These are phyloP conservation scores for Heliconius himera DNA, from an alignment of 1,140 invertebrate genomes.

Conservation along the genomic window DNA sequence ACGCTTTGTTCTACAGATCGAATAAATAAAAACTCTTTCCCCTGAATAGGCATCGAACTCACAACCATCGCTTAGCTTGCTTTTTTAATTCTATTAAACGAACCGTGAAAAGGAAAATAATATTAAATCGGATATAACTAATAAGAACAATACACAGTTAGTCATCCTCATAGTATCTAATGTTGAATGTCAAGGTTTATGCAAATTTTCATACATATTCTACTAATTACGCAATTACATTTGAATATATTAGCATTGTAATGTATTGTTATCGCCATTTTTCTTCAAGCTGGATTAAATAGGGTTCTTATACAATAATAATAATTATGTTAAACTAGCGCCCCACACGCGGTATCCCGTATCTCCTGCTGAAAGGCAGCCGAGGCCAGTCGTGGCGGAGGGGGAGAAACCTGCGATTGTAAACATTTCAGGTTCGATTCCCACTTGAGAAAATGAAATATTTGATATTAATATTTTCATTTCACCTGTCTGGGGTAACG, in stretches of 20 bases:
- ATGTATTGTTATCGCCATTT: constrained; percentile 2
- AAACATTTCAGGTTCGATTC: too few species aligned
- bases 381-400: too few species aligned
- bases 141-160: neutral
- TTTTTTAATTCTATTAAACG: neutral
- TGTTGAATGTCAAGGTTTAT: constrained; percentile 37
- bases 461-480: too few species aligned
- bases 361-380: too few species aligned
- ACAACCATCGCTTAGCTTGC: neutral
- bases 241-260: constrained; percentile 31
- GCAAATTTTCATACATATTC: constrained; percentile 17
- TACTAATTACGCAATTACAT: constrained; percentile 38
- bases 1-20: too few species aligned
- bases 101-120: neutral
- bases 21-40: neutral
- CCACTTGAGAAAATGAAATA: too few species aligned
- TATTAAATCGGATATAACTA: neutral
- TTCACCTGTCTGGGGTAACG: too few species aligned
- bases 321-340: neutral
- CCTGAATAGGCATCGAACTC: neutral
- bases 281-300: neutral
- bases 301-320: neutral
- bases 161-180: neutral
- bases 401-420: too few species aligned
- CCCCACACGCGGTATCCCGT: too few species aligned